Evolutionary conservation across 2,113 vertebrate species (phyloP).

Genomic region (Dipodomys ordii): DNA sequence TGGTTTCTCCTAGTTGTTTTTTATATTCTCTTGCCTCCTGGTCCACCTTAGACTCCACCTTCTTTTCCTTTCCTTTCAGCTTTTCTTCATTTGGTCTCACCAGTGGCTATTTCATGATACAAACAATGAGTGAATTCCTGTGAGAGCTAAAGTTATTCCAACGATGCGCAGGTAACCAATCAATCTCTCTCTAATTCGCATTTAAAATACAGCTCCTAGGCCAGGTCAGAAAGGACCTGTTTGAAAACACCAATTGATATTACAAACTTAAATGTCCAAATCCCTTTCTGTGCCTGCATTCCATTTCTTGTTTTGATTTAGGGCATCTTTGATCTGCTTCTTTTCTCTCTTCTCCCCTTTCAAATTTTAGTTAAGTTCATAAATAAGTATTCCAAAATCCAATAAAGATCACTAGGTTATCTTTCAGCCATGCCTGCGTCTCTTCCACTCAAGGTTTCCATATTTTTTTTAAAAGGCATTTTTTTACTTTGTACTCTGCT

Average conservation of each 20-base stretch:
- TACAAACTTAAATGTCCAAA: not conserved
- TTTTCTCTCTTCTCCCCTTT: constrained; percentile 8
- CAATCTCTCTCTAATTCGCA: not conserved
- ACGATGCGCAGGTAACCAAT: not conserved
- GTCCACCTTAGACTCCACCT: not conserved
- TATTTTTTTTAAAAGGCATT: not conserved
- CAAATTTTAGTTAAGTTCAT: constrained; percentile 47
- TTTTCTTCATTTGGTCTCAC: constrained; percentile 33
- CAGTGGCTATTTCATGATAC: constrained; percentile 1
- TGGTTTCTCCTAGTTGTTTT: not conserved
- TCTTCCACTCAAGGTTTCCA: not conserved
- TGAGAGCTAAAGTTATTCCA: not conserved
- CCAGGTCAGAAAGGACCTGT: not conserved
- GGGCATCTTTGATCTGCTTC: not conserved
- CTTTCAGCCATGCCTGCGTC: not conserved
- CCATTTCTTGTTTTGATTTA: not conserved
- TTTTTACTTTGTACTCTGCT: not conserved
- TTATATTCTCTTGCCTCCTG: not conserved
- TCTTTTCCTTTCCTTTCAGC: not conserved
- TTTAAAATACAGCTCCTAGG: not conserved
- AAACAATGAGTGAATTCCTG: not conserved
- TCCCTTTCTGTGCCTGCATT: not conserved
- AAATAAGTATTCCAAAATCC: constrained; percentile 56
- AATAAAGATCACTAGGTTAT: not conserved
- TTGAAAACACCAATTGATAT: not conserved